A percentile compares a stretch with the other conserved stretches of the same genome.
These are phyloP conservation scores for Gymnocypris eckloni DNA, from an alignment of 2,797 vertebrate genomes.

Conservation along the genomic window DNA sequence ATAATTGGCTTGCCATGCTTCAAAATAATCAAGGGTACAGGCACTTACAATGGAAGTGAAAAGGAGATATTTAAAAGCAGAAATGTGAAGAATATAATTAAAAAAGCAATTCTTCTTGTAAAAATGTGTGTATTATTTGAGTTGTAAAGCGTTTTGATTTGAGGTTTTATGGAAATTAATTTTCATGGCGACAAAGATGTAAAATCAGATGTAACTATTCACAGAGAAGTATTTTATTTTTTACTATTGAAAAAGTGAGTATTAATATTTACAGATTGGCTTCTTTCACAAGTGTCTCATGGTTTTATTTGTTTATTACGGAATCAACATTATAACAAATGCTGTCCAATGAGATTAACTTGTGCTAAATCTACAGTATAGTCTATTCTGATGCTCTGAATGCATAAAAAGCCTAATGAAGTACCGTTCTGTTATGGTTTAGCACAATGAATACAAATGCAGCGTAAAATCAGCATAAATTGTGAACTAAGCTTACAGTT, in stretches of 20 bases:
- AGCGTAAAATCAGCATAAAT: background rate
- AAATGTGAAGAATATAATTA: background rate
- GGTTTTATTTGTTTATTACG: background rate
- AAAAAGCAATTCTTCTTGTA: background rate
- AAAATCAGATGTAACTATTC: background rate
- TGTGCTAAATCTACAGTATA: background rate
- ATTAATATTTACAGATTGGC: background rate
- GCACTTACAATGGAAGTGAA: background rate
- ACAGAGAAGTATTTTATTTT: too few relatives aligned
- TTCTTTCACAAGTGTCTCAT: background rate
- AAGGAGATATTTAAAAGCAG: background rate
- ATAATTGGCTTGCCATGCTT: background rate
- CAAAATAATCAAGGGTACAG: background rate
- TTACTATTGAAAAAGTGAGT: background rate
- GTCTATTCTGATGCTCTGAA: background rate
- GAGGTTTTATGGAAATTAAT: background rate
- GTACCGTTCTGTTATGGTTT: background rate
- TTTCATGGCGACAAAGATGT: background rate
- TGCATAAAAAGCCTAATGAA: background rate
- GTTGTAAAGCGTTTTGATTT: background rate
- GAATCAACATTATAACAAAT: background rate
- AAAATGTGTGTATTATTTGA: background rate
- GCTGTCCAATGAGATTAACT: background rate
- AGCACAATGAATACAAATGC: background rate
- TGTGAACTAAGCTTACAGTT: background rate